Evolutionary conservation across 2,797 vertebrate species (phyloP).

Genomic region (Eulemur mongoz): DNA sequence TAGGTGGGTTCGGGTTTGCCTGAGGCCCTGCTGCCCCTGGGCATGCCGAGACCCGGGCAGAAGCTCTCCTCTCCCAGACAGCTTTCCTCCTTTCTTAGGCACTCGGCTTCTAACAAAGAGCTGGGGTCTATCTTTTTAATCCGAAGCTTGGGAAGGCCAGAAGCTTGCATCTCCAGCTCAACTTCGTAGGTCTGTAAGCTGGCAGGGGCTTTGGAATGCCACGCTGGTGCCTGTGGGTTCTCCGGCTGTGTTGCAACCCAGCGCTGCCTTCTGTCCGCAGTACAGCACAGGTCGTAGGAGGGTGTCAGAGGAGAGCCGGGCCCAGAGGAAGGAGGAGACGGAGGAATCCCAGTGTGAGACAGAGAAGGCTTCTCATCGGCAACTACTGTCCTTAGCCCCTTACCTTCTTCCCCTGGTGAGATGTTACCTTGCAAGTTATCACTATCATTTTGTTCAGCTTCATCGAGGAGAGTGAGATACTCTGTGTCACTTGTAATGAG

Average conservation of each 20-base stretch:
- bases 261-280: constrained; percentile 89
- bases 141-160: constrained; percentile 93
- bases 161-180: constrained; percentile 93
- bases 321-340: neutral
- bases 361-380: constrained; percentile 83
- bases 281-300: constrained; percentile 87
- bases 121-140: constrained; percentile 90
- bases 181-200: constrained; percentile 89
- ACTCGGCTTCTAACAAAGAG: constrained; percentile 71
- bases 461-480: constrained; percentile 53
- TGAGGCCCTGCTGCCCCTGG: constrained; percentile 84
- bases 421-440: constrained; percentile 83
- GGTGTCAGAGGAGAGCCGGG: constrained; percentile 60
- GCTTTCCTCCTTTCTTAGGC: constrained; percentile 50
- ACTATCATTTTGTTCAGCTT: constrained; percentile 78
- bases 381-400: constrained; percentile 83
- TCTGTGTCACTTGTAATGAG: neutral
- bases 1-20: constrained; percentile 85
- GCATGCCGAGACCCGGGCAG: constrained; percentile 53
- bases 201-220: constrained; percentile 73
- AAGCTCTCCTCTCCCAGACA: constrained; percentile 74
- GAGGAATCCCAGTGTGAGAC: constrained; percentile 11
- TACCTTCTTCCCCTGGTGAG: constrained; percentile 80
- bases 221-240: constrained; percentile 71
- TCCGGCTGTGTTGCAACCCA: constrained; percentile 89